Evolutionary conservation across 2,797 vertebrate species (phyloP), one percentile per base, ranked within the genome.

Genomic region (Erithacus rubecula): DNA sequence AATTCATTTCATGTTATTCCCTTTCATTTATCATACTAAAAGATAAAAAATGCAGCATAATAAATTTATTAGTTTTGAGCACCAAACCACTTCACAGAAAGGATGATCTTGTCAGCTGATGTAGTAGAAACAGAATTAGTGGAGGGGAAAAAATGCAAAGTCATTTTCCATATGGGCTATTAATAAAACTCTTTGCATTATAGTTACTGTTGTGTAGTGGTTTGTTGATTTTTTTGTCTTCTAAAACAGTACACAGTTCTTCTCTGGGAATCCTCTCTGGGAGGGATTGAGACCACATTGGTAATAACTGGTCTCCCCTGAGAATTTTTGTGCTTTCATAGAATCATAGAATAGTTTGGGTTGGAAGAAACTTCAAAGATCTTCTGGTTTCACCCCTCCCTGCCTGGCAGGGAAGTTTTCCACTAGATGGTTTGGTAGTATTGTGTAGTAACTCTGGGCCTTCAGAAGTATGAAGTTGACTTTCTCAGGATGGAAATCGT

Each of bases 121-220:
- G 32, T 8, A 49, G 37, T 16, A 68, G 29, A 87, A 56, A 58
- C 2, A 34, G 39, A 64, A 83, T 39, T 21, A 39, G 52, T 4
- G 9, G 9, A 29, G 30, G 9, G 1, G 0, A 4, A 32, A 26
- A 21, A n/a, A 10, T 53, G 22, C 5, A 59, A 12, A 18, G 10
- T 44, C 9, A 7, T 0, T 67, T 1, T 32, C 32, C n/a, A 4
- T 17, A 16, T 3, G 18, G 32, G 3, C 37, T 68, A 19, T 26
- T 56, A 65, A 70, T 52, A 64, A 63, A 93, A 51, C 3, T 56
- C 2, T 44, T 34, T 69, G 27, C 0, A 1, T 60, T 76, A 22
- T 15, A 12, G 32, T 27, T 36, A 52, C 12, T n/a, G 14, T 46
- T 44, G 6, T 17, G 5, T 37, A 12, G 7, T 23, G 7, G 14